Evolutionary conservation across 1,140 invertebrate species (phyloP), one percentile per base, ranked within the genome.

Genomic region (Halictus rubicundus): DNA sequence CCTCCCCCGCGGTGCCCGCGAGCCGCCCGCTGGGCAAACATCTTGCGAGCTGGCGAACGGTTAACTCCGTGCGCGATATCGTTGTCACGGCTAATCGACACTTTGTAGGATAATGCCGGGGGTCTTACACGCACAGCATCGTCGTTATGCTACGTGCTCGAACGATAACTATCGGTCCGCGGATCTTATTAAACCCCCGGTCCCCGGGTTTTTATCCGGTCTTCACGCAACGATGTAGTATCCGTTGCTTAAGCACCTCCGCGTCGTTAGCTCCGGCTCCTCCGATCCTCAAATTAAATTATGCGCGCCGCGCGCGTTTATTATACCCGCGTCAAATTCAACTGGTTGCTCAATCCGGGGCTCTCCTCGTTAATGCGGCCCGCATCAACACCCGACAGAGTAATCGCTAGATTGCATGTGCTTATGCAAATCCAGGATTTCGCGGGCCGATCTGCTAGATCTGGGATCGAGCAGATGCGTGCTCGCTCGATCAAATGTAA

Each of bases 11-110:
- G 49, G 69, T 60, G 65, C 81, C 81, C 69, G 39, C 73, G 60
- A 49, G 59, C 70, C 82, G 59, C 79, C 83, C 60, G 79, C 74
- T 73, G 68, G 68, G 66, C 6, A 68, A 84, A 81, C 71, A 75
- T 81, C 68, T 57, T 27, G 69, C 77, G 42, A 6, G 46, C 60
- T 52, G 71, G 42, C 68, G 77, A 84, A 81, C 69, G 78, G 2
- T 6, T 19, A 68, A 79, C 78, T 37, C 63, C 69, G 37, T 68
- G 60, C 68, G 73, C 60, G 78, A 77, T 68, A 85, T 73, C 84
- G 84, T 77, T 80, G 80, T 71, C 80, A 76, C 73, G 81, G 74
- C 61, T 87, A 87, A 86, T 87, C 77, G 85, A 86, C 84, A 81
- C 84, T 86, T 87, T 87, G 84, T 81, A 81, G 74, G 85, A 80